Evolutionary conservation across 2,113 vertebrate genomes (phyloP).

Genomic region (Syrmaticus mikado): DNA sequence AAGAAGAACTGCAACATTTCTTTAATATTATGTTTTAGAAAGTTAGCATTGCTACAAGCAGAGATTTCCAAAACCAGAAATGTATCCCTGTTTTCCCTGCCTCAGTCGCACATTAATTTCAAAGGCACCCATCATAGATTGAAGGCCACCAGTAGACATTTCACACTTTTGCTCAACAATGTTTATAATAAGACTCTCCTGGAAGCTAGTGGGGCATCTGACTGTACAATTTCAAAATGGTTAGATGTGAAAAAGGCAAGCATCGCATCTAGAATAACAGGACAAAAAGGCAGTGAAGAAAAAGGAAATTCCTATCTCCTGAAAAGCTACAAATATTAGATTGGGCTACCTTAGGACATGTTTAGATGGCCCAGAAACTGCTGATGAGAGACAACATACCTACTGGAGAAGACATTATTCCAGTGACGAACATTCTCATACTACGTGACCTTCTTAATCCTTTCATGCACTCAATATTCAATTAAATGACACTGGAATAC

Average conservation of each 20-base stretch:
- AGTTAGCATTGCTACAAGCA: conserved; percentile 30
- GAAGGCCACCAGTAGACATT: not conserved
- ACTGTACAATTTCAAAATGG: not conserved
- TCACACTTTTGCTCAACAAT: not conserved
- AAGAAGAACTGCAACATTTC: conserved; percentile 35
- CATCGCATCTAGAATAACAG: not conserved
- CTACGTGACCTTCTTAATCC: not conserved
- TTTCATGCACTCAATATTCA: not conserved
- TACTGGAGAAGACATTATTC: not conserved
- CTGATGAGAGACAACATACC: not conserved
- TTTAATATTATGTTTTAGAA: conserved; percentile 27
- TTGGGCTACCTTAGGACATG: no score
- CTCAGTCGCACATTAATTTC: not conserved
- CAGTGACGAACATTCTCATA: not conserved
- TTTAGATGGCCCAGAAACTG: not conserved
- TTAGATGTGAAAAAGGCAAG: not conserved
- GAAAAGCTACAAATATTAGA: not conserved
- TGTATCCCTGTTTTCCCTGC: not conserved
- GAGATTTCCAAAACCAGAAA: conserved; percentile 11
- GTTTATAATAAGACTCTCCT: not conserved
- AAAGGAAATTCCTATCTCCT: not conserved
- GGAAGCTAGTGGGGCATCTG: not conserved
- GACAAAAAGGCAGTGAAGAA: not conserved
- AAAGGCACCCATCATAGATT: not conserved
- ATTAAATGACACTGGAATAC: not conserved